Percentiles rank a stretch among this genome's conserved stretches.
Evolutionary conservation across 2,888 invertebrate species (phyloP).

Genomic region (Girardia tigrina): DNA sequence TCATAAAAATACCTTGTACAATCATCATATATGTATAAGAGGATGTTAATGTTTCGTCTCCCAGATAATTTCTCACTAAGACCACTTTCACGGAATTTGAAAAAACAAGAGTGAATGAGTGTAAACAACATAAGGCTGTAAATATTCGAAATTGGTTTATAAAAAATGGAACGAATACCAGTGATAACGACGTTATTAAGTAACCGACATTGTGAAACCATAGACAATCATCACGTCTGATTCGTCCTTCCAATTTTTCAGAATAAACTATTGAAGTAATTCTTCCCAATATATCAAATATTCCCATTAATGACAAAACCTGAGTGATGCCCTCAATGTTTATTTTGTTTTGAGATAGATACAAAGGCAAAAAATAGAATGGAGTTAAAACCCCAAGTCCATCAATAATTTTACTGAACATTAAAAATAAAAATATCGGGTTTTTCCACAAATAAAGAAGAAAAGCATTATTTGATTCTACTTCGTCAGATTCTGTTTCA

Average conservation of each 20-base stretch:
- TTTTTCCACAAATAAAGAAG: neutral
- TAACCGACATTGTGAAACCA: neutral
- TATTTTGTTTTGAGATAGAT: neutral
- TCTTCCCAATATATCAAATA: neutral
- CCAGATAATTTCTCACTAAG: neutral
- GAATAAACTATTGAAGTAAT: neutral
- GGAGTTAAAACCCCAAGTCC: neutral
- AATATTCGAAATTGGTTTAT: neutral
- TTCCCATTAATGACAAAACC: neutral
- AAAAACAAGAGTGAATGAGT: neutral
- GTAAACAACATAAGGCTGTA: neutral
- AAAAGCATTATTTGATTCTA: neutral
- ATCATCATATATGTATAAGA: neutral
- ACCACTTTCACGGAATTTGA: neutral
- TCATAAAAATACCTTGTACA: neutral
- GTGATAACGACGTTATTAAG: neutral
- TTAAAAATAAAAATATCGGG: neutral
- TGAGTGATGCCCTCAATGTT: neutral
- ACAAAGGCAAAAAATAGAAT: neutral
- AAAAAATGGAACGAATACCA: neutral
- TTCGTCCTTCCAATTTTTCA: neutral
- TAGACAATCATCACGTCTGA: neutral
- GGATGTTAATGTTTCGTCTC: neutral
- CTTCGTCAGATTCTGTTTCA: neutral
- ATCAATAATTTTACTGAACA: neutral